phyloP scores from a whole-genome alignment of 1,140 invertebrate species.

The Wasmannia auropunctata region DNA sequence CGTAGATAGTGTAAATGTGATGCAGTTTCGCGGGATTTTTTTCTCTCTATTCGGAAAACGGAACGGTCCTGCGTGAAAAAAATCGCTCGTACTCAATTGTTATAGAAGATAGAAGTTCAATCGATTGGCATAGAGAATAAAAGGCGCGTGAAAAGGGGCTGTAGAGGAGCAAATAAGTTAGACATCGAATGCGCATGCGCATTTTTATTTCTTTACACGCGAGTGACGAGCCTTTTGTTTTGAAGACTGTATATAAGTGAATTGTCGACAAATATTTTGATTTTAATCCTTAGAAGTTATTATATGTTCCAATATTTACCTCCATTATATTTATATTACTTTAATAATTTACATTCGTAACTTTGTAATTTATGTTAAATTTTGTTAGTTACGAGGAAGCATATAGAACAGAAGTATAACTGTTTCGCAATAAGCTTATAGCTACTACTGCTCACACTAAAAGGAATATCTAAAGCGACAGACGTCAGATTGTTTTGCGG shows the following conservation, averaged over 20 bases:
- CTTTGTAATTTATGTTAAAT: slow-evolving; percentile 7
- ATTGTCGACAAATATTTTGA: not conserved
- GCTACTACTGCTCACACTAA: not conserved
- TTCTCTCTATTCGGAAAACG: slow-evolving; percentile 36
- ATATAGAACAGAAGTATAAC: not conserved
- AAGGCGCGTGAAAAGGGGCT: not conserved
- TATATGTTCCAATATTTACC: not conserved
- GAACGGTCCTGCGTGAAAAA: slow-evolving; percentile 17
- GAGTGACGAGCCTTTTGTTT: not conserved
- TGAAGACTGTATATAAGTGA: not conserved
- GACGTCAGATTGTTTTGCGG: slow-evolving; percentile 26
- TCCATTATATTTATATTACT: not conserved
- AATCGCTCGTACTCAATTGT: slow-evolving; percentile 44
- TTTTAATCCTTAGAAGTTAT: not conserved
- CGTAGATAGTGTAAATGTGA: slow-evolving; percentile 43
- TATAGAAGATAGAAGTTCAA: slow-evolving; percentile 23
- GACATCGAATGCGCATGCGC: not conserved
- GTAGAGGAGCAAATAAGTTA: slow-evolving; percentile 6
- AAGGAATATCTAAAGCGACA: slow-evolving; percentile 12
- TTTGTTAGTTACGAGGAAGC: not conserved
- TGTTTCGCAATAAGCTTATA: slow-evolving; percentile 6
- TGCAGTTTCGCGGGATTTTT: slow-evolving; percentile 42
- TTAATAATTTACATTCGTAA: slow-evolving; percentile 13
- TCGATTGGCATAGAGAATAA: not conserved
- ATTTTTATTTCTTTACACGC: slow-evolving; percentile 7